phyloP scores from a whole-genome alignment of 2,797 vertebrate species.

The Heliangelus exortis region DNA sequence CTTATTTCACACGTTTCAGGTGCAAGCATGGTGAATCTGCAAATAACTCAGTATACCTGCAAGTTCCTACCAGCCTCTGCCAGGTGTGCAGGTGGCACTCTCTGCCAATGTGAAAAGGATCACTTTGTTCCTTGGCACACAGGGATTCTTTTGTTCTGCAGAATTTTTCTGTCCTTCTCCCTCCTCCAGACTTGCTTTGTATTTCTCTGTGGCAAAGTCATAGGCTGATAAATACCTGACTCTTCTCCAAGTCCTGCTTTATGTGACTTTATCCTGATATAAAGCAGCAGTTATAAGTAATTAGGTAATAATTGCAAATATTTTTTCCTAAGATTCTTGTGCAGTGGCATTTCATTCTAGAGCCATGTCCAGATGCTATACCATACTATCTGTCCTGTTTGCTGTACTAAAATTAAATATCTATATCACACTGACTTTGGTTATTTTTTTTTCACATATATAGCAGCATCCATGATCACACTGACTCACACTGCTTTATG shows the following conservation, averaged over 20 bases:
- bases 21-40: background rate
- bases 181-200: background rate
- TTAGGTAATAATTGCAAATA: background rate
- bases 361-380: background rate
- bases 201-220: background rate
- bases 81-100: background rate
- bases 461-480: conserved; percentile 98
- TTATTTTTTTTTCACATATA: conserved; percentile 70
- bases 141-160: background rate
- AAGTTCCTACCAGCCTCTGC: background rate
- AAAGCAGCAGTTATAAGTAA: background rate
- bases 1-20: accelerated
- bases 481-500: conserved; percentile 97
- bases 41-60: background rate
- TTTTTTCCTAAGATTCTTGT: background rate
- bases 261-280: background rate
- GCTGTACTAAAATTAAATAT: background rate
- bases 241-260: background rate
- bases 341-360: background rate
- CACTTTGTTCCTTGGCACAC: background rate
- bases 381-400: background rate
- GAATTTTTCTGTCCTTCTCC: background rate
- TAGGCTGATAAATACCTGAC: background rate
- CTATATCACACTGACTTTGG: conserved; percentile 36
- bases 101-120: background rate